Evolutionary conservation across 2,888 invertebrate species (phyloP).

Genomic region (Scrobipalpa atriplicella): DNA sequence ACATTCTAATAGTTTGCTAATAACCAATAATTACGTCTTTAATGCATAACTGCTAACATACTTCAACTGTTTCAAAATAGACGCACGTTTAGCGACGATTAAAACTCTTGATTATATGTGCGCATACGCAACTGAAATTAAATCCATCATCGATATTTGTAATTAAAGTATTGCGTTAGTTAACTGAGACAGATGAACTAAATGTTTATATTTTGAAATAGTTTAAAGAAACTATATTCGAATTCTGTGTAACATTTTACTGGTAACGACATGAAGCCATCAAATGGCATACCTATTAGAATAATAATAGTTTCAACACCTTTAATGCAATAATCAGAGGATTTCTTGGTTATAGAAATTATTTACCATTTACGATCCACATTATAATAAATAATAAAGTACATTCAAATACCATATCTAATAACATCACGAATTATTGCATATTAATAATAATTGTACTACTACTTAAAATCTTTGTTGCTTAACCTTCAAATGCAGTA

Average conservation of each 20-base stretch:
- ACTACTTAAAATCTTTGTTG: not conserved
- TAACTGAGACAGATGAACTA: conserved; percentile 14
- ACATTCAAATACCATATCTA: conserved; percentile 2
- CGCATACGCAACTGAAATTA: conserved; percentile 22
- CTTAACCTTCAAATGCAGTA: not conserved
- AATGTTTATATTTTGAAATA: conserved; percentile 9
- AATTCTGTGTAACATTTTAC: not conserved
- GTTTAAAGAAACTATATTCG: conserved; percentile 7
- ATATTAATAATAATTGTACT: not conserved
- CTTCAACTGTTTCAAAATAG: conserved; percentile 21
- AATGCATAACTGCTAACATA: conserved; percentile 20
- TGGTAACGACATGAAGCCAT: not conserved
- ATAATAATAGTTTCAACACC: not conserved
- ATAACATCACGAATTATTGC: conserved; percentile 4
- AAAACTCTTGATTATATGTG: not conserved
- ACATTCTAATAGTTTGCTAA: conserved; percentile 16
- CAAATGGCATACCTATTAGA: conserved; percentile 13
- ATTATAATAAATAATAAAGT: not conserved
- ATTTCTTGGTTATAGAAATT: not conserved
- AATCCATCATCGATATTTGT: conserved; percentile 25
- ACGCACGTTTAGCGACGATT: conserved; percentile 15
- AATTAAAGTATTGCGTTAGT: conserved; percentile 13
- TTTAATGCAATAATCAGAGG: not conserved
- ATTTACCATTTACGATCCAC: not conserved
- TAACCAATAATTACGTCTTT: conserved; percentile 25